Evolutionary conservation across 64 coral and sea anemone genomes (phyloP).

Genomic region (Stylophora pistillata): DNA sequence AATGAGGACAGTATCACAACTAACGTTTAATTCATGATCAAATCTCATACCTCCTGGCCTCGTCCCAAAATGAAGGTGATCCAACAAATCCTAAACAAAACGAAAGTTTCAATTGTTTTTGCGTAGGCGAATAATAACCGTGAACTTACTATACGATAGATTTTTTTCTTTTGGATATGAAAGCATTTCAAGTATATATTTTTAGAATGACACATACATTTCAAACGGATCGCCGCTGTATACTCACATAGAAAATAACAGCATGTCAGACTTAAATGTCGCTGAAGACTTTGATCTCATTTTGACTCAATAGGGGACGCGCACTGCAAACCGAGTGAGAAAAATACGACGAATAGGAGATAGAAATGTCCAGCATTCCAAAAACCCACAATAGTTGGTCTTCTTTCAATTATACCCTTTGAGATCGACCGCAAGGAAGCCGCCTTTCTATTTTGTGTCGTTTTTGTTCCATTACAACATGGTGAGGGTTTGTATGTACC

Average conservation of each 20-base stretch:
- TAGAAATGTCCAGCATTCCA: constrained; percentile 43
- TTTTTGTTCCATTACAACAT: constrained; percentile 41
- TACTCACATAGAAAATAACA: constrained; percentile 35
- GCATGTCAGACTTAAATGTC: neutral
- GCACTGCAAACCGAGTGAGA: neutral
- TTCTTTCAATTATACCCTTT: constrained; percentile 49
- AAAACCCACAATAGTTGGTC: constrained; percentile 18
- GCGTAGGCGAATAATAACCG: neutral
- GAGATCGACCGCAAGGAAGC: constrained; percentile 28
- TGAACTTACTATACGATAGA: neutral
- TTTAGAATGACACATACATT: neutral
- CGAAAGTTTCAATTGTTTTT: neutral
- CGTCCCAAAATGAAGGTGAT: neutral
- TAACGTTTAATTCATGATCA: too few species aligned
- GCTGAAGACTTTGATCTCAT: neutral
- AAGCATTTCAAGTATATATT: neutral
- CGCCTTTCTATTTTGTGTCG: constrained; percentile 15
- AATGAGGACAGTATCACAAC: neutral
- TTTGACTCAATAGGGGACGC: neutral
- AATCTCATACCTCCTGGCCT: neutral
- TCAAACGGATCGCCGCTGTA: neutral
- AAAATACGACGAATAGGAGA: constrained; percentile 3
- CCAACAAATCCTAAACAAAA: constrained; percentile 7
- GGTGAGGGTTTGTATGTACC: constrained; percentile 50
- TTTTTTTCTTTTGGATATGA: neutral